Base-by-base conservation (phyloP, 2,888 invertebrate species). In the Tenthredo amoena region DNA sequence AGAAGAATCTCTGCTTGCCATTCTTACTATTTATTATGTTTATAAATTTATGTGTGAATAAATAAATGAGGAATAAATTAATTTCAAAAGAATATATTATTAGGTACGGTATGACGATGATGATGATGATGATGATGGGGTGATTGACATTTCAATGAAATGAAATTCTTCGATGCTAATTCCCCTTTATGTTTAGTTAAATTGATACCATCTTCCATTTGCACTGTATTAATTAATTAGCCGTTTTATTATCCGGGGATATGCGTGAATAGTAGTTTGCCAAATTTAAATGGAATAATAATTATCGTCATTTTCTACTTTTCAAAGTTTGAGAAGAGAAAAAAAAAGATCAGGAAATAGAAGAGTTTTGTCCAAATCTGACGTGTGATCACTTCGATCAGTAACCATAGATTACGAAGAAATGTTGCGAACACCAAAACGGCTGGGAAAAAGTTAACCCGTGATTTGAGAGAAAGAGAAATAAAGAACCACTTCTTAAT, bases 1-100 rank as follows among this genome's bases (percentile, higher is more conserved):
- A 62, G 89, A 88, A 85, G 90, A 89, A 85, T 93, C 93, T 87
- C 92, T 90, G 86, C 90, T 92, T 86, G 93, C 92, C 94, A 94
- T 94, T 87, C 89, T 90, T 1, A 34, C n/a, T 43, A 21, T 71
- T 34, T 5, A 47, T 82, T 58, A 3, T 12, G 21, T n/a, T 18
- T 65, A 40, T 9, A 65, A 31, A 47, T 82, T 26, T 34, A 10
- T 26, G n/a, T 21, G 26, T 77, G 0, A 47, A 26, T 82, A 65
- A 65, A 65, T 82, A 26, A 79, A 18, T n/a, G 58, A 55, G 58
- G 15, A 79, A 79, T 79, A 79, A 50, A 55, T 37, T 18, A 31
- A 21, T 7, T 55, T 26, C 5, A 10, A 50, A 37, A 34, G 5
- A 40, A 37, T 18, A 18, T 37, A n/a, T 43, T 26, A 12, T 55